Base-by-base conservation (phyloP, 2,888 invertebrate species). In the Tachystola acroxantha region DNA sequence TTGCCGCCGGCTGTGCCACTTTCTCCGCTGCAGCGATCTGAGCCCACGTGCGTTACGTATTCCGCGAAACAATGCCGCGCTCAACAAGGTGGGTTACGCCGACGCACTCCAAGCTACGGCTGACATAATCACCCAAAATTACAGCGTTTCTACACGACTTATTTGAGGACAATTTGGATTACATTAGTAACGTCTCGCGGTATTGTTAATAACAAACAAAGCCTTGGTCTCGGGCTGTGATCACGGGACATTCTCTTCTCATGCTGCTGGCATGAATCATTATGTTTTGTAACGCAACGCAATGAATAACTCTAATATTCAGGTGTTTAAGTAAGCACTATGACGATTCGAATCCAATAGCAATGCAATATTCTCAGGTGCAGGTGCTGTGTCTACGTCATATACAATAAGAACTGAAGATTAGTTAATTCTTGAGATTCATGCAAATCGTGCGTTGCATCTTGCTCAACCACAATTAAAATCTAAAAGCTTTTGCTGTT, bases 1-100 rank as follows among this genome's bases (percentile, higher is more conserved):
- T 84, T 85, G 84, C 79, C 78, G 70, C 48, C 64, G 74, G 77
- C 73, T 79, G 82, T 77, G 73, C 78, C 63, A 84, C 85, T 85
- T 84, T 85, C 85, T 75, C 82, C 67, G 57, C 46, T 55, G 61
- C 62, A 64, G 59, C 59, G 24, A 13, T 51, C 51, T 57, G 54
- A 64, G 63, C 75, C 77, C 78, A 80, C 79, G 74, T 75, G 75
- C 59, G 67, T 72, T 73, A 69, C 67, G 70, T 71, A 56, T 60
- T 53, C 48, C 44, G 58, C 59, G 58, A 69, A 69, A 79, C 79
- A 79, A 78, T 77, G 64, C 32, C 32, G 19, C 33, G 32, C 25
- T 34, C 37, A 19, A 26, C 37, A 24, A 25, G 37, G 34, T 32
- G 54, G 48, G 57, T 64, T 65, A 74, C 73, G 62, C 69, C 67